phyloP scores from a whole-genome alignment of 2,797 vertebrate genomes.

The Molothrus ater region DNA sequence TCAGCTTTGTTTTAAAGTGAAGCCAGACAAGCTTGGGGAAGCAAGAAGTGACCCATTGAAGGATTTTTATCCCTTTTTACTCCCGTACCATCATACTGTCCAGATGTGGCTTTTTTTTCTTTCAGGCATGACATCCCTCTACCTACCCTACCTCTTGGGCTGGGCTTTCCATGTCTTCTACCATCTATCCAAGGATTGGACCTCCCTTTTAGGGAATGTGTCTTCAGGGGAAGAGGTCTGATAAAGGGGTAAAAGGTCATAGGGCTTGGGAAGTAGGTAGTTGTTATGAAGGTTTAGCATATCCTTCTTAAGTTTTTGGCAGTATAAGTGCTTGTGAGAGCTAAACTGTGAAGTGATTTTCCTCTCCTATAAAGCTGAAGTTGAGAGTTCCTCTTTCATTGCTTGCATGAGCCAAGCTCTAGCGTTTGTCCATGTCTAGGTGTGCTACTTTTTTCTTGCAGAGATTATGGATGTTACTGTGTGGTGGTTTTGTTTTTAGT shows the following conservation, averaged over 20 bases:
- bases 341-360: neutral
- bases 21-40: neutral
- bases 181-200: conserved; percentile 15
- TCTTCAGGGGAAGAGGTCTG: conserved; percentile 34
- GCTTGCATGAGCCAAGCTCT: neutral
- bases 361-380: neutral
- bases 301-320: neutral
- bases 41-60: neutral
- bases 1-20: neutral
- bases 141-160: conserved; percentile 32
- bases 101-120: conserved; percentile 22
- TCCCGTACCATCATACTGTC: neutral
- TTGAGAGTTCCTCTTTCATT: neutral
- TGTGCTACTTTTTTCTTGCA: neutral
- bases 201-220: conserved; percentile 25
- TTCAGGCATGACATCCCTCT: conserved; percentile 23
- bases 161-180: conserved; percentile 15
- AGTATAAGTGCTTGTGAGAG: neutral
- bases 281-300: neutral
- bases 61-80: neutral
- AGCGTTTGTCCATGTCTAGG: neutral
- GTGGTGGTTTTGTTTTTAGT: neutral
- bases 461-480: neutral
- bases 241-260: neutral
- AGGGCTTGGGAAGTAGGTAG: conserved; percentile 22